Evolutionary conservation across 2,797 vertebrate species (phyloP), one percentile per base, ranked within the genome.

Genomic region (Acomys russatus): DNA sequence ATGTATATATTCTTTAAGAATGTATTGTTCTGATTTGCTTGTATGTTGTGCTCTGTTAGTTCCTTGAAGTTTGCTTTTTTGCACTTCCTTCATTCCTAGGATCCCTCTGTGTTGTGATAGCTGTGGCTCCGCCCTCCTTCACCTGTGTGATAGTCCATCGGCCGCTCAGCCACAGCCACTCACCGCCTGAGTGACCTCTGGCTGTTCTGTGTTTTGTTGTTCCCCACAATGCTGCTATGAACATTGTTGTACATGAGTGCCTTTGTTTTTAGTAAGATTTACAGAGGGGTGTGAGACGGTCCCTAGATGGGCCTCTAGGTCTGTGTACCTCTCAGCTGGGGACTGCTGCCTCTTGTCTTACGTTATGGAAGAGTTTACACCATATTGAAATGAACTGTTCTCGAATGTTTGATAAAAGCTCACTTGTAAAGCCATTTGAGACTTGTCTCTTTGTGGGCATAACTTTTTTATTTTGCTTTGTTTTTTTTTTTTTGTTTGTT

Each of bases 391-490:
- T 85, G 61, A 92, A 86, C 35, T 33, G 6, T 89, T 91, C 77
- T 90, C 94, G 91, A 94, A 88, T 71, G 25, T 96, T 91, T 89
- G 91, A 86, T 95, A 95, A 97, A 97, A 96, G 92, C 33, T 90
- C 54, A 74, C 63, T 38, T 94, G 23, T 76, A 88, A 96, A 94
- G 73, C 73, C 44, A 77, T 61, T 56, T 92, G 80, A 96, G 38
- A 76, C 61, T 95, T 23, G 9, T 92, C 95, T 94, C 73, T 94
- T 93, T 96, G 76, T 96, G 94, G 56, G 66, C 82, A 68, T 95
- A 56, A 10, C 51, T 30, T 20, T 63, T 49, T 38, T 76, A 3
- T 38, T 80, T 61, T 64, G 4, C 61, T 64, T 44, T 79, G 28
- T 79, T 56, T 79, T 54, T 56, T n/a, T n/a, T n/a, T 33, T 22